Evolutionary conservation across 2,888 invertebrate genomes (phyloP).

Genomic region (Drosophila falleni): DNA sequence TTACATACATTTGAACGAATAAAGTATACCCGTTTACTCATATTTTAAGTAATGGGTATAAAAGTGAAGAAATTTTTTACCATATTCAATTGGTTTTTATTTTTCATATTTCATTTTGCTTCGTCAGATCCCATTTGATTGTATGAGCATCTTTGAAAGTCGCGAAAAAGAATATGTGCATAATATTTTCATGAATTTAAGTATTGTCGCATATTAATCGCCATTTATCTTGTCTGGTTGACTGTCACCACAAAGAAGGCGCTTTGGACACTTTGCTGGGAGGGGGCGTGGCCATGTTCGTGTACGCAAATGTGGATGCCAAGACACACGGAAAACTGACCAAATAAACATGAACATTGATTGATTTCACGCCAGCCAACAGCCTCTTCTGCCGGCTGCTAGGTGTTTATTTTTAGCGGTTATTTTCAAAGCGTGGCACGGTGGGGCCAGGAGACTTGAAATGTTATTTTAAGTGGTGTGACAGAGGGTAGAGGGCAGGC

Average conservation of each 20-base stretch:
- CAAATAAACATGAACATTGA: conserved; percentile 68
- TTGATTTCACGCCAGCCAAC: conserved; percentile 73
- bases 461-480: conserved; percentile 60
- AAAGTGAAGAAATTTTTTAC: neutral
- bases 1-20: no score
- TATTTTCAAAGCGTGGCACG: conserved; percentile 30
- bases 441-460: conserved; percentile 18
- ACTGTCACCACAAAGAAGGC: conserved; percentile 25
- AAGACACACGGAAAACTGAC: conserved; percentile 47
- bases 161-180: conserved; percentile 66
- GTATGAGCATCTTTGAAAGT: conserved; percentile 25
- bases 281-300: conserved; percentile 27
- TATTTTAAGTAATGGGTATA: no score
- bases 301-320: conserved; percentile 26
- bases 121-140: neutral
- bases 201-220: conserved; percentile 68
- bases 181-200: conserved; percentile 71
- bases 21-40: no score
- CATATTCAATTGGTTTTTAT: neutral
- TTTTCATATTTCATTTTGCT: conserved; percentile 3
- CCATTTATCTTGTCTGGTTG: conserved; percentile 58
- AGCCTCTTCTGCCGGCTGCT: conserved; percentile 6
- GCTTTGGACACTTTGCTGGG: conserved; percentile 1
- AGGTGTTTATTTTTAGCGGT: conserved; percentile 68
- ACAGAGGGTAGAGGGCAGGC: conserved; percentile 7